phyloP scores from a whole-genome alignment of 2,113 vertebrate genomes.

The Toxotes chatareus region DNA sequence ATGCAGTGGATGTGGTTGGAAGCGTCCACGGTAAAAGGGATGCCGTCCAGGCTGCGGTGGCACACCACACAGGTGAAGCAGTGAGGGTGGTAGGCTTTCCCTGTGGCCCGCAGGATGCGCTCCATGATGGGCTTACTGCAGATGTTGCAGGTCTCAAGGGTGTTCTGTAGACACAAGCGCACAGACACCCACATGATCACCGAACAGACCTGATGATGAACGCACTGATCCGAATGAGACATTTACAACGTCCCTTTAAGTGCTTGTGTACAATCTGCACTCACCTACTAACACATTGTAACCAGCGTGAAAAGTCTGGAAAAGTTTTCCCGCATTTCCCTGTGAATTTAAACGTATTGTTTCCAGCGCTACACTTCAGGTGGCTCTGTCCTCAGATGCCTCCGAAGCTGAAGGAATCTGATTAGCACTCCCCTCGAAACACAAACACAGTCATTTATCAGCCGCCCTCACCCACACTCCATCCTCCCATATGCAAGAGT shows the following conservation, averaged over 20 bases:
- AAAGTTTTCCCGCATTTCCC: neutral
- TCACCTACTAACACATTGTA: conserved; percentile 15
- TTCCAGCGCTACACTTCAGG: conserved; percentile 12
- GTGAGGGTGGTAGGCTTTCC: conserved; percentile 97
- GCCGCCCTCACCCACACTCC: conserved; percentile 65
- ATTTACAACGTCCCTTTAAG: conserved; percentile 20
- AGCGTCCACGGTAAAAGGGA: conserved; percentile 97
- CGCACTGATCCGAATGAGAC: conserved; percentile 31
- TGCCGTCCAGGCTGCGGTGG: conserved; percentile 95
- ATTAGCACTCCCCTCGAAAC: conserved; percentile 78
- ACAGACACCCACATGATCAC: conserved; percentile 62
- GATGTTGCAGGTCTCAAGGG: conserved; percentile 95
- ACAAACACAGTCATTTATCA: conserved; percentile 81
- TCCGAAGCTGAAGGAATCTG: conserved; percentile 74
- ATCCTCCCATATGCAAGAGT: conserved; percentile 66
- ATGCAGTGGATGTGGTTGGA: conserved; percentile 99
- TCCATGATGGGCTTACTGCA: conserved; percentile 98
- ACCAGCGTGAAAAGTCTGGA: neutral
- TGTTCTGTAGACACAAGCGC: conserved; percentile 86
- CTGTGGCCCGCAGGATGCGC: conserved; percentile 95
- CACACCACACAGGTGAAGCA: conserved; percentile 99
- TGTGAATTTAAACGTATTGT: conserved; percentile 8
- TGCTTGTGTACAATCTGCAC: conserved; percentile 40
- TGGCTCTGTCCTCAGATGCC: conserved; percentile 72
- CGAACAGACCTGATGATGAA: conserved; percentile 34